These are phyloP conservation scores for Arctocebus calabarensis DNA, from an alignment of 2,797 vertebrate genomes.

Conservation along the genomic window DNA sequence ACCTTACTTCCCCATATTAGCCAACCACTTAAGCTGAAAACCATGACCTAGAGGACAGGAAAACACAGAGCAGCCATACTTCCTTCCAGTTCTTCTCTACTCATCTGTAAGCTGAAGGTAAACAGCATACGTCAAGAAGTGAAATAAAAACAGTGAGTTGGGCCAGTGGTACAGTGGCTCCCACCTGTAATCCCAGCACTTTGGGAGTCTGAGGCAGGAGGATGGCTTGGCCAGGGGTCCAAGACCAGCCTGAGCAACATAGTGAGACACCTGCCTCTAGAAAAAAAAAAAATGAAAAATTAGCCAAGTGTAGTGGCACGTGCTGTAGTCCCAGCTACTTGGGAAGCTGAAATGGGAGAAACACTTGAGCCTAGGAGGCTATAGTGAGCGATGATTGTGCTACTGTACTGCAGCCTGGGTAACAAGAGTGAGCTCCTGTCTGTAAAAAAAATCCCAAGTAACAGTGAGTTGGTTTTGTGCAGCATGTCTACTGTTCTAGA, in stretches of 20 bases:
- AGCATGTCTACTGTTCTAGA: not conserved
- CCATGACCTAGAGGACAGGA: not conserved
- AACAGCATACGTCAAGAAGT: not conserved
- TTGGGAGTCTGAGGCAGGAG: not conserved
- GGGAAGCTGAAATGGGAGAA: not conserved
- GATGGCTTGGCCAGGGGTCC: not conserved
- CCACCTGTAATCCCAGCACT: not conserved
- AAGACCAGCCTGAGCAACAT: not conserved
- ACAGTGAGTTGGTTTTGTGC: not conserved
- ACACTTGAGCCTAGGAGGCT: not conserved
- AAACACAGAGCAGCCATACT: accelerated
- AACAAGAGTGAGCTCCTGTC: not conserved
- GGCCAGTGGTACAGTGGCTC: not conserved
- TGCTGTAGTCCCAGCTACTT: not conserved
- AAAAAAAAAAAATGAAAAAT: not conserved
- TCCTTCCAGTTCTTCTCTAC: not conserved
- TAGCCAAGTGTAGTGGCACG: not conserved
- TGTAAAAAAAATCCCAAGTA: not conserved
- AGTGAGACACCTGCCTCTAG: not conserved
- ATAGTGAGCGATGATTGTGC: not conserved
- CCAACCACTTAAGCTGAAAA: not conserved
- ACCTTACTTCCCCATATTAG: not conserved
- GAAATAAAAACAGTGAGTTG: not conserved
- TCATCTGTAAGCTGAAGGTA: not conserved
- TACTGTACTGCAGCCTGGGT: not conserved